Percentiles rank a stretch among this genome's conserved stretches.
These are phyloP conservation scores for Ochotona curzoniae DNA, from an alignment of 2,113 vertebrate species.

Conservation along the genomic window DNA sequence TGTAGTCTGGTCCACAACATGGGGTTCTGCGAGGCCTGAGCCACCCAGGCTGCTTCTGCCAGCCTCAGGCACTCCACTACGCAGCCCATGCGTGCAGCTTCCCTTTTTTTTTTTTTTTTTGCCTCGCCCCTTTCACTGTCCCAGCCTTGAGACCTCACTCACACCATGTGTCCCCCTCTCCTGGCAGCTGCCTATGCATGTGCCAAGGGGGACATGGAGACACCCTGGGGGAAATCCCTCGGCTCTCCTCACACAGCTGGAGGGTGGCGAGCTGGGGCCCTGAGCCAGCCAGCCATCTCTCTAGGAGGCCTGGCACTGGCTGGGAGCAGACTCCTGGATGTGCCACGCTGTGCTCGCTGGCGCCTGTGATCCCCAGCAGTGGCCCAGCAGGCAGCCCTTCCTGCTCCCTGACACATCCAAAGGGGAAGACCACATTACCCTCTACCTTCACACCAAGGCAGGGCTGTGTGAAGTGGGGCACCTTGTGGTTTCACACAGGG, in stretches of 20 bases:
- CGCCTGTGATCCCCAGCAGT: background rate
- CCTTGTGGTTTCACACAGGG: accelerated
- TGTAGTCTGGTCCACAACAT: too few species aligned
- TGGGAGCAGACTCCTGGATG: background rate
- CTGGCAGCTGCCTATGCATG: too few species aligned
- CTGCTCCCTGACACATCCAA: background rate
- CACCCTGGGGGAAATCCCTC: too few species aligned
- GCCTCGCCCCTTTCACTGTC: too few species aligned
- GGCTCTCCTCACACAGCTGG: too few species aligned
- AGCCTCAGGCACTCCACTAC: too few species aligned
- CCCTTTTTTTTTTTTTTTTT: too few species aligned
- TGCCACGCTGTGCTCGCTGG: accelerated
- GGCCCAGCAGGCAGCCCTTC: background rate
- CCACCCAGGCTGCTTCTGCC: too few species aligned
- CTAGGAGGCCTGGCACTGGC: background rate
- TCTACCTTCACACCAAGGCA: background rate
- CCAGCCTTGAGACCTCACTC: too few species aligned
- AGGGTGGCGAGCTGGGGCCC: background rate
- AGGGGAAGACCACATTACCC: background rate
- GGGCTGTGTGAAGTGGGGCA: background rate
- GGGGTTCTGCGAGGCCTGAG: too few species aligned
- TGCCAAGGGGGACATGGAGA: background rate
- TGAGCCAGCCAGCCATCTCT: background rate
- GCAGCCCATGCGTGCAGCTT: too few species aligned
- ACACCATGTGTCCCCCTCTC: too few species aligned